Evolutionary conservation across 1,140 invertebrate genomes (phyloP), one percentile per base, ranked within the genome.

Genomic region (Helicoverpa armigera): DNA sequence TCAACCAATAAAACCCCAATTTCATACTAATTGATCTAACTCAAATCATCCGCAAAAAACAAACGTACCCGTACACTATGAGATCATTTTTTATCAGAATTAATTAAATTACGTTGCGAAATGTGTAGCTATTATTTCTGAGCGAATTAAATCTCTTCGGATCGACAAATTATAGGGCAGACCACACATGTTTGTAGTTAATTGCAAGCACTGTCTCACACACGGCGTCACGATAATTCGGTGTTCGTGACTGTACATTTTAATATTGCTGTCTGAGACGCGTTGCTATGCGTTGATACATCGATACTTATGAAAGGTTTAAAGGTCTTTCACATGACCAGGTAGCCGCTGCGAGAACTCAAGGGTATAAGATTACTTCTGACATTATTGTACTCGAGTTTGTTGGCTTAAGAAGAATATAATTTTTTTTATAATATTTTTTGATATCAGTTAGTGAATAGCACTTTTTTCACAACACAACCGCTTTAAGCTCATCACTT

Each of bases 201-300:
- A 73, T 80, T 74, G 58, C 48, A 74, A 48, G 48, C 50, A 50
- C 53, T 80, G 74, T 65, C 31, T 77, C 80, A 75, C 43, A 81
- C 58, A 79, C 80, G 74, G 12, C 50, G 74, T 77, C 77, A 85
- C 73, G 81, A 81, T 73, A 84, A 83, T 81, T 77, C 70, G 61
- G 31, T 56, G 82, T 90, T 89, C 90, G 91, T 92, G 91, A 90
- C 90, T 88, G 53, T 78, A 84, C 85, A 88, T 89, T 87, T 91
- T 91, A 88, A 88, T 90, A 91, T 90, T 89, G 87, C 43, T 51
- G 29, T 29, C 48, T 31, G 75, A 73, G 82, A 82, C 84, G 86
- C 87, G 89, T 91, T 90, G 91, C 89, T 88, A 92, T 90, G 90
- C 83, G 73, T 88, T 89, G 91, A 90, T 92, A 92, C 87, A 91